These are phyloP conservation scores for Heliconius congener DNA, from an alignment of 1,140 invertebrate species.

Conservation along the genomic window DNA sequence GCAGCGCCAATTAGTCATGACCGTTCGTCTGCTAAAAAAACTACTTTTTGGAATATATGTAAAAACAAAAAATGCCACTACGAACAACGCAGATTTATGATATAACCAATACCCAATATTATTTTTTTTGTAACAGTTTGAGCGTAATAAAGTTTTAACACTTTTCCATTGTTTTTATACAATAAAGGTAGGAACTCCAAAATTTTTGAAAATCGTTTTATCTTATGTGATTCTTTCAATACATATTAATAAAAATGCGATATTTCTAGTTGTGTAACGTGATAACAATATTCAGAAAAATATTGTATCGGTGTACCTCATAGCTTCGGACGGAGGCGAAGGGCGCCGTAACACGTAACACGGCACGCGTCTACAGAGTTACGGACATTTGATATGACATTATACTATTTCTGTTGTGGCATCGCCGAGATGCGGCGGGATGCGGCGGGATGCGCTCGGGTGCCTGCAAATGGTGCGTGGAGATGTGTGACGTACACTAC, in stretches of 20 bases:
- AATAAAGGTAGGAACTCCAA: slow-evolving; percentile 17
- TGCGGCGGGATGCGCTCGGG: slow-evolving; percentile 66
- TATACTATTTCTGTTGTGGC: slow-evolving; percentile 74
- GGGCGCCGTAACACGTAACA: slow-evolving; percentile 36
- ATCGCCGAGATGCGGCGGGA: slow-evolving; percentile 41
- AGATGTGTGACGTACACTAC: slow-evolving; percentile 69
- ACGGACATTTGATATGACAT: slow-evolving; percentile 75
- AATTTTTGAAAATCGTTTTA: neutral
- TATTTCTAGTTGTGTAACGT: neutral
- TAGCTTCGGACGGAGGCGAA: slow-evolving; percentile 2
- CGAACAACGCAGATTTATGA: slow-evolving; percentile 57
- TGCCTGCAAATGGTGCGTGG: slow-evolving; percentile 78
- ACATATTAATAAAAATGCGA: neutral
- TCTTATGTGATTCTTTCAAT: too few species aligned
- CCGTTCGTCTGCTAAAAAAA: slow-evolving; percentile 43
- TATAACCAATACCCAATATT: slow-evolving; percentile 35
- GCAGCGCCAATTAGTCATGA: slow-evolving; percentile 71
- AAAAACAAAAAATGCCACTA: slow-evolving; percentile 66
- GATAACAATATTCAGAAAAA: neutral
- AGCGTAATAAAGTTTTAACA: slow-evolving; percentile 31
- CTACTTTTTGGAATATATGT: slow-evolving; percentile 49
- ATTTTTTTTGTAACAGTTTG: slow-evolving; percentile 29
- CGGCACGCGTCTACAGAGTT: slow-evolving; percentile 54
- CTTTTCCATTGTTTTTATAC: slow-evolving; percentile 27
- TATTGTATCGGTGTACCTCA: slow-evolving; percentile 3